Conservation (phyloP, 2,113 vertebrate species). For the Paedocypris sp. region DNA sequence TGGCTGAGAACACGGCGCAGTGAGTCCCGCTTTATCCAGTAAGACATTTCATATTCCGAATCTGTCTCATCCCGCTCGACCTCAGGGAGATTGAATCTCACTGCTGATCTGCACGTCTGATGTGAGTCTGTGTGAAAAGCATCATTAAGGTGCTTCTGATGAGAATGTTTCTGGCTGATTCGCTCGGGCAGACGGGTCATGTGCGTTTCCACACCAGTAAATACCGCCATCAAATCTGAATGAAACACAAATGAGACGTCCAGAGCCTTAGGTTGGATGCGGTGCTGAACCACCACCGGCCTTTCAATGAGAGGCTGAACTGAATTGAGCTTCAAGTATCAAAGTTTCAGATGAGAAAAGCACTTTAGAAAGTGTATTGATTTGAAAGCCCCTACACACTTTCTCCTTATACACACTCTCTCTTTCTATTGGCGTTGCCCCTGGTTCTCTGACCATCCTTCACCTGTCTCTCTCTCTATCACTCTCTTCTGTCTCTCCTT, state of each 20-base stretch:
- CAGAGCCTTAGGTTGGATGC: background rate
- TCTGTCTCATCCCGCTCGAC: too few species aligned
- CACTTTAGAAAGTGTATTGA: background rate
- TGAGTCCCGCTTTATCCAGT: too few species aligned
- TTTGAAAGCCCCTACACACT: background rate
- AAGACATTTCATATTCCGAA: too few species aligned
- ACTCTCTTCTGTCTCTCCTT: too few species aligned
- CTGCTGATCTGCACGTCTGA: background rate
- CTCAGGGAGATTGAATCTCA: slow-evolving; percentile 4
- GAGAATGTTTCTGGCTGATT: background rate
- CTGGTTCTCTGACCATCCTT: background rate
- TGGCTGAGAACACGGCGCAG: too few species aligned
- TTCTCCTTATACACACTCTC: background rate
- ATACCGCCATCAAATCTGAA: background rate
- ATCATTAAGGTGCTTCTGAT: background rate
- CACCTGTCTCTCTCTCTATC: background rate
- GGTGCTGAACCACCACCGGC: background rate
- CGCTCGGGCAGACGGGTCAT: background rate
- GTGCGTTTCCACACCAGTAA: slow-evolving; percentile 5
- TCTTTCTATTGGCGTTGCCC: background rate
- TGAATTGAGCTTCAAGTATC: background rate
- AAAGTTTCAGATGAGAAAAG: background rate
- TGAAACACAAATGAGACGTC: slow-evolving; percentile 3
- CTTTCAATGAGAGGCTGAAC: background rate
- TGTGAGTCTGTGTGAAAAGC: background rate